phyloP scores from a whole-genome alignment of 2,888 invertebrate genomes.

The Tenthredo notha region DNA sequence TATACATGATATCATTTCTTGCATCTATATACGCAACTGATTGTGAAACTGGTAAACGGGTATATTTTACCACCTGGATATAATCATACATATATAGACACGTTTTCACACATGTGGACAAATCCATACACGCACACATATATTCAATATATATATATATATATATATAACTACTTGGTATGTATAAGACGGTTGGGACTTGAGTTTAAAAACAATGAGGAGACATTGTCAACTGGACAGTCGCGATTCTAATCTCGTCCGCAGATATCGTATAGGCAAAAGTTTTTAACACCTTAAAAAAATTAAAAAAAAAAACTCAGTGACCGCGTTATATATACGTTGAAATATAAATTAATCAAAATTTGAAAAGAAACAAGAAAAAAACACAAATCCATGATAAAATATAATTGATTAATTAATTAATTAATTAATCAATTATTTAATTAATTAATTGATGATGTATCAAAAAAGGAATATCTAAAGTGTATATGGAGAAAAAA shows the following conservation, averaged over 20 bases:
- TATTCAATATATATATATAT: constrained; percentile 6
- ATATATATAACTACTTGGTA: constrained; percentile 37
- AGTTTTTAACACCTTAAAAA: too few species aligned
- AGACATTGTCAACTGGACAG: constrained; percentile 68
- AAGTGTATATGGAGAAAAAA: not conserved
- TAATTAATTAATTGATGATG: not conserved
- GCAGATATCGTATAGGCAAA: constrained; percentile 1
- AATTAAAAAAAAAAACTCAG: not conserved
- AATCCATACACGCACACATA: not conserved
- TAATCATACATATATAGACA: not conserved
- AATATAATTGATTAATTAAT: not conserved
- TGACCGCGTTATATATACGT: not conserved
- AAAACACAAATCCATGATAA: not conserved
- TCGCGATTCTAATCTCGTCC: constrained; percentile 56
- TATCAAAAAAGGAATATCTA: not conserved
- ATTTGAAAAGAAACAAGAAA: not conserved
- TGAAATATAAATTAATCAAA: too few species aligned
- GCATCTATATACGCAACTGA: not conserved
- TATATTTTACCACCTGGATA: not conserved
- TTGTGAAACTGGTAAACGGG: not conserved
- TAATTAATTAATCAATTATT: not conserved
- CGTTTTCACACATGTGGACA: constrained; percentile 82
- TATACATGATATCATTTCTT: not conserved
- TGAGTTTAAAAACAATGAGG: constrained; percentile 74
- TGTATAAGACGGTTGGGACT: not conserved